Base-by-base conservation (phyloP, 1,140 invertebrate genomes). In the Parapsyche elsis region DNA sequence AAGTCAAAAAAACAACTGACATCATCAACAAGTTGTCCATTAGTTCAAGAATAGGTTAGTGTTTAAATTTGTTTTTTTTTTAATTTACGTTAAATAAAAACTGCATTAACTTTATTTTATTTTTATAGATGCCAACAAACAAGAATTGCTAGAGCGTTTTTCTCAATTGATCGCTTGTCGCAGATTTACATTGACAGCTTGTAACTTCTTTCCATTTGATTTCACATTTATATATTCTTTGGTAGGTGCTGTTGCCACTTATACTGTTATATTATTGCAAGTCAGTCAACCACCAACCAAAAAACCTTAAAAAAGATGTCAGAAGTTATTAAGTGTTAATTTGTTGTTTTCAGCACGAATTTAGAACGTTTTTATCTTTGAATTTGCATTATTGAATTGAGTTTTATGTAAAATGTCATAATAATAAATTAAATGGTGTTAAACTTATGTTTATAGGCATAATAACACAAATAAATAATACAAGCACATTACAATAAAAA, bases 211-310 rank as follows among this genome's bases (percentile, higher is more conserved):
- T 26, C 78, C 80, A 0, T 83, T 83, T 26, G 82, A 83, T 67
- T 83, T 83, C 23, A 83, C 82, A 16, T 83, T 83, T 57, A 81
- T 83, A 7, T 83, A 83, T 76, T 83, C 82, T 21, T 70, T 83
- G 26, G 74, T 83, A 38, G 80, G 82, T 0, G 82, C 82, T 10
- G 77, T 83, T 5, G 82, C 82, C 61, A 83, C 82, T 46, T 83
- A 83, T 53, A 83, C 80, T 53, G 80, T 83, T 24, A 83, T 83
- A 26, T 19, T 83, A 14, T 74, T 83, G 21, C 82, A 83, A 76
- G 82, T 83, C 23, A 83, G 78, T 67, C 82, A 80, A 64, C 64
- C 64, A 5, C 23, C 21, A 23, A 23, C 64, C 10, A 67, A 67
- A 26, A 67, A 67, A 26, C 21, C 64, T 12, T 67, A 67, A 67